Evolutionary conservation across 2,113 vertebrate genomes (phyloP), one percentile per base, ranked within the genome.

Genomic region (Corvus cornix): DNA sequence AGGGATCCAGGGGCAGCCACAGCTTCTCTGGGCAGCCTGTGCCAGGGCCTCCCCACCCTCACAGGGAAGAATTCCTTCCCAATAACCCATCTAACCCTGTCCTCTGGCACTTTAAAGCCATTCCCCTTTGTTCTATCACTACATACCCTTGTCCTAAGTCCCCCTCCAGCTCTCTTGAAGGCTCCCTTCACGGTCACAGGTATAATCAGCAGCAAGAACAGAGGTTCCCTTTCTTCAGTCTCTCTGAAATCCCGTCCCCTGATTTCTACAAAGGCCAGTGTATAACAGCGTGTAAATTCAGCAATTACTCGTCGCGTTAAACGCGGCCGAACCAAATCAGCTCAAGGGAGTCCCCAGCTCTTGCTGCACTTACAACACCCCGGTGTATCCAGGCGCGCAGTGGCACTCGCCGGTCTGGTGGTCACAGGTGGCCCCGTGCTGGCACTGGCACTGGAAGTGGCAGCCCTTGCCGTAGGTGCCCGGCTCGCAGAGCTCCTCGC

Each of bases 341-440:
- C 13, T 15, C 19, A 22, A 16, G 3, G 22, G 7, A 33, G 49
- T 9, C 22, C 4, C 48, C 43, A 11, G 33, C 58, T 22, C 11
- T 35, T 0, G 52, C 24, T 1, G 51, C 80, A 90, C 88, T 90
- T 37, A 99, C 99, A 99, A 99, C 30, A 98, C 99, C 2, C 99
- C 99, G 0, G 99, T 99, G 98, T 99, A 99, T 5, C 99, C 99
- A 0, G 99, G 98, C 0, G 99, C 98, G 56, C 99, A 99, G 96
- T 99, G 99, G 97, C 99, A 99, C 91, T 99, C 99, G n/a, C 99
- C 99, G 0, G 99, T 99, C 93, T 98, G 98, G 11, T 99, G 99
- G 97, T 99, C 98, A 75, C 99, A 99, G 97, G 99, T 99, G 81
- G 99, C 99, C 6, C 99, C 99, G 16, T 99, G 99, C 96, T 98